These are phyloP conservation scores for Alligator mississippiensis DNA, from an alignment of 2,113 vertebrate genomes.

Conservation along the genomic window DNA sequence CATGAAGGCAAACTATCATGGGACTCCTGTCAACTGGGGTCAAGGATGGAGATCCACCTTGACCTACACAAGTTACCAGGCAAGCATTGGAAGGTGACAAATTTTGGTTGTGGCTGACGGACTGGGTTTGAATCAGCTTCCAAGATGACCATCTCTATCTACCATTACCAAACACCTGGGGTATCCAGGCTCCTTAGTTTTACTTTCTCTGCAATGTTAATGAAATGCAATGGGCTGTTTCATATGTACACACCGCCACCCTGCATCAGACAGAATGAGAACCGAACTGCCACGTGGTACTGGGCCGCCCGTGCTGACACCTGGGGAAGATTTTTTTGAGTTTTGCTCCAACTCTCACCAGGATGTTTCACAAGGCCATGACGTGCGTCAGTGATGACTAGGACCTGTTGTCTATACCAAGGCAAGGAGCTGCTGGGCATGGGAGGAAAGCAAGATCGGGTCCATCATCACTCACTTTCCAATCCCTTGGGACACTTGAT, in stretches of 20 bases:
- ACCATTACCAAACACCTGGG: neutral
- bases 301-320: accelerated
- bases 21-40: neutral
- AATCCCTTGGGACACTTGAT: accelerated
- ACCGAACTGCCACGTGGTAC: accelerated
- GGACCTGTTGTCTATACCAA: neutral
- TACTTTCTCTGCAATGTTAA: neutral
- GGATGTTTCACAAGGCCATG: neutral
- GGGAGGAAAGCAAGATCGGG: neutral
- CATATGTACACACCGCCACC: neutral
- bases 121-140: neutral
- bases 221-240: neutral
- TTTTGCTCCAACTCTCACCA: accelerated
- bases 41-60: neutral
- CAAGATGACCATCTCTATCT: neutral
- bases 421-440: accelerated
- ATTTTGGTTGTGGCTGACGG: neutral
- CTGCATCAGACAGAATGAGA: neutral
- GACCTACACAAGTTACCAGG: neutral
- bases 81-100: neutral
- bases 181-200: neutral
- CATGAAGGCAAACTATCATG: neutral
- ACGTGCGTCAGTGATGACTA: neutral
- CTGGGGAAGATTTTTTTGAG: accelerated
- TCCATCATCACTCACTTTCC: accelerated